phyloP scores from a whole-genome alignment of 2,888 invertebrate species.

The Amiota mariae region DNA sequence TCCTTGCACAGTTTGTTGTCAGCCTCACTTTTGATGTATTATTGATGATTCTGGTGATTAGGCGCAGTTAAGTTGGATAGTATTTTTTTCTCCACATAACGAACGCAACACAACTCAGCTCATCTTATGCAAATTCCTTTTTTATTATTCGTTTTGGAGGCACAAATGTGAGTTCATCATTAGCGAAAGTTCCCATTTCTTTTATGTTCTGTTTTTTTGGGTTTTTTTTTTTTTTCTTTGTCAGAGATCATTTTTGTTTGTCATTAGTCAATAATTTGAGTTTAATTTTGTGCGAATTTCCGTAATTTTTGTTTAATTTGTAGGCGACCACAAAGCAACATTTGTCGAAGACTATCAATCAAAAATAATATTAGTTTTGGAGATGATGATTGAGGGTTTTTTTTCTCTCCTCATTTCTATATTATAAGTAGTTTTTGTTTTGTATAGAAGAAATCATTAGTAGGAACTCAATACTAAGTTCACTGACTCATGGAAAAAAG shows the following conservation, averaged over 20 bases:
- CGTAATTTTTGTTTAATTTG: slow-evolving; percentile 12
- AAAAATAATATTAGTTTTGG: slow-evolving; percentile 11
- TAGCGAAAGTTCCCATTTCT: slow-evolving; percentile 1
- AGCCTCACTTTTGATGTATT: slow-evolving; percentile 17
- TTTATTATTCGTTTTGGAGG: slow-evolving; percentile 5
- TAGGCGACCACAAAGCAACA: neutral
- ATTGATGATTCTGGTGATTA: slow-evolving; percentile 30
- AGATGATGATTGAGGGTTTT: neutral
- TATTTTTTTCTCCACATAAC: neutral
- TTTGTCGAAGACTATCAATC: slow-evolving; percentile 16
- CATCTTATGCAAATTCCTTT: neutral
- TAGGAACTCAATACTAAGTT: no score
- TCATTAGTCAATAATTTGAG: slow-evolving; percentile 21
- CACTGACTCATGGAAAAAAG: no score
- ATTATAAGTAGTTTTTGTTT: no score
- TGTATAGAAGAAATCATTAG: no score
- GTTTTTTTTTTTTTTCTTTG: neutral
- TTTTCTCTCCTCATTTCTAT: neutral
- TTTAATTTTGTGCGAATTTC: slow-evolving; percentile 18
- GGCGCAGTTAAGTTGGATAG: slow-evolving; percentile 1
- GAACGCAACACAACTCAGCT: neutral
- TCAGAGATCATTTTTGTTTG: neutral
- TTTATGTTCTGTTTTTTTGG: neutral
- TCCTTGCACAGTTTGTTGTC: neutral
- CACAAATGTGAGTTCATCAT: slow-evolving; percentile 17